Base-by-base conservation (phyloP, 2,888 invertebrate genomes). In the Ceratothoa steindachneri region DNA sequence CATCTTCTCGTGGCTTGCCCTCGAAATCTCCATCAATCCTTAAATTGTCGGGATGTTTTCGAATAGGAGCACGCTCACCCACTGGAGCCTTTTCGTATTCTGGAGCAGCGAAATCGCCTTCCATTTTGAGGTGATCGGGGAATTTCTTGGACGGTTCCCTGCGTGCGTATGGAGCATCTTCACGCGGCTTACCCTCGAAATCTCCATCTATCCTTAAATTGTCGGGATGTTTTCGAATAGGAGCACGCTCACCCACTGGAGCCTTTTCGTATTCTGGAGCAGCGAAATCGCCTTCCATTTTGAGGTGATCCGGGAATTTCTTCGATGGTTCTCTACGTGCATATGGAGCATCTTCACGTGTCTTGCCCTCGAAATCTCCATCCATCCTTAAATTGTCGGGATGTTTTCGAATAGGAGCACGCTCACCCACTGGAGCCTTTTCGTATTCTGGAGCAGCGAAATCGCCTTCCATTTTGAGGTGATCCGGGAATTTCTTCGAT, bases 401-500 rank as follows among this genome's bases (percentile, higher is more conserved):
- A 5, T 71, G 77, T 29, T 73, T 72, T 87, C 85, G 87, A 2
- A 84, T 85, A 28, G 84, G 81, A 81, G 83, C 22, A 81, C 83
- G 81, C 28, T 84, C 84, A 70, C 81, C 79, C 15, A 52, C 31
- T 51, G 69, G 71, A 22, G 77, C 74, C 52, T 72, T 55, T 74
- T 24, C 71, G 69, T 31, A 65, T 69, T 66, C 71, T 22, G 29
- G 65, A 65, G 65, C 71, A 28, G 22, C 30, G 19, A 30, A 65
- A 27, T 27, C 52, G 30, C 88, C 86, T 80, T 88, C 30, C 89
- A 89, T 84, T 19, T 83, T 84, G 0, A 89, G 81, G 81, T 88
- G 88, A 75, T 87, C 87, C n/a, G 77, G 80, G 29, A 80, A 80
- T 53, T 73, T 79, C n/a, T 75, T 73, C 0, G 77, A 69, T 22